Conservation (phyloP, 2,888 invertebrate genomes). For the Rutpela maculata region DNA sequence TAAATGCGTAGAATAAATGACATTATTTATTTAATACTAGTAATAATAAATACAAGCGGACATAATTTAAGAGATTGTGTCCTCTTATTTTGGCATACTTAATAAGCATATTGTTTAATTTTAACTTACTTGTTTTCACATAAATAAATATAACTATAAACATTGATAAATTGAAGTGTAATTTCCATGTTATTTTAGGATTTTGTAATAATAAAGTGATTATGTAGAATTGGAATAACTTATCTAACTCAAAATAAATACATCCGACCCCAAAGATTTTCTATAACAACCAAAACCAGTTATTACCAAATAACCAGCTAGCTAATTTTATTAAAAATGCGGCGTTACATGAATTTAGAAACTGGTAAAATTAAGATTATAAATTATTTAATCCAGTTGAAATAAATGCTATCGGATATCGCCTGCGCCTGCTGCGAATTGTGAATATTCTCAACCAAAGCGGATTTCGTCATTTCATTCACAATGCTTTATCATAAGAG, state of each 20-base stretch:
- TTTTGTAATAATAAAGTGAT: constrained; percentile 1
- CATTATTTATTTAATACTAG: background rate
- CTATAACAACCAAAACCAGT: constrained; percentile 14
- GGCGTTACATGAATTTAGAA: background rate
- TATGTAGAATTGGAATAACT: constrained; percentile 11
- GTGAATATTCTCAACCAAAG: background rate
- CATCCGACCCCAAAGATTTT: constrained; percentile 19
- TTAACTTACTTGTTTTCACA: constrained; percentile 20
- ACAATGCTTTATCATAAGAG: too few relatives aligned
- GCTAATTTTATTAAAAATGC: background rate
- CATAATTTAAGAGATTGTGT: background rate
- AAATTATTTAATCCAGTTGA: background rate
- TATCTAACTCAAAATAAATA: constrained; percentile 21
- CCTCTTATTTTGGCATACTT: constrained; percentile 27
- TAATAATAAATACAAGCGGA: background rate
- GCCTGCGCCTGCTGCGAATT: background rate
- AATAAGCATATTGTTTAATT: constrained; percentile 25
- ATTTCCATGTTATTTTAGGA: constrained; percentile 22
- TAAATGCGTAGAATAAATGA: background rate
- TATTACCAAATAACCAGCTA: background rate
- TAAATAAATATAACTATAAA: constrained; percentile 19
- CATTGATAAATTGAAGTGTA: constrained; percentile 12
- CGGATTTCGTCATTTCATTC: too few relatives aligned
- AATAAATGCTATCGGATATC: background rate
- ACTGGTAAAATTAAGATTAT: background rate